Evolutionary conservation across 2,888 invertebrate genomes (phyloP), one percentile per base, ranked within the genome.

Genomic region (Chymomyza amoena): DNA sequence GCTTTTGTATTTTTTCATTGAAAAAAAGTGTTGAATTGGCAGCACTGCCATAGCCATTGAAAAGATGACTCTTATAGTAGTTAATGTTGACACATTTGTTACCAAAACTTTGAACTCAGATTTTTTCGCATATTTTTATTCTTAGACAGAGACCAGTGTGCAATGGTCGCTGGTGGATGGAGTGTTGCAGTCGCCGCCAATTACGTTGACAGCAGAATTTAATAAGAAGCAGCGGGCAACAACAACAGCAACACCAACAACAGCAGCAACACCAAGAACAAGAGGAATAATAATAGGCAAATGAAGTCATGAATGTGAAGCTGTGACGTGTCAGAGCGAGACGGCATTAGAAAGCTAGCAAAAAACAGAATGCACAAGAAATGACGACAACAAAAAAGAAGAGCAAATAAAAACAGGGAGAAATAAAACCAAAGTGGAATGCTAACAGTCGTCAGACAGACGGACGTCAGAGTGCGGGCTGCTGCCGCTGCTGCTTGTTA

Each of bases 141-240:
- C 9, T 9, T 7, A 32, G 32, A 32, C 9, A 7, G 6, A 32
- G 32, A 18, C 7, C 9, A 28, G 32, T 13, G 45, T 64, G 57
- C 13, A 32, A 20, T 16, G n/a, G 64, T 32, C 15, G 52, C 54
- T 54, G 54, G n/a, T 16, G 28, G 28, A 32, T 59, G 59, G 7
- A 10, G 25, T 20, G 60, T 61, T 36, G 61, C 50, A 20, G 50
- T 70, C 70, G 81, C 80, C 85, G 78, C 82, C 83, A 84, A 87
- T 82, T 85, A 82, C 83, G 85, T 80, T 81, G 81, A 81, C 82
- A 82, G 87, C 81, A 84, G 79, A 84, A 84, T 81, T 81, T 81
- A 84, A 84, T 81, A 81, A 81, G 81, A 80, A 81, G 80, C 80
- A 56, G 57, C 62, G 36, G 4, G 13, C 32, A 36, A 32, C 50